These are phyloP conservation scores for Salticus scenicus DNA, from an alignment of 2,888 invertebrate species.

Conservation along the genomic window DNA sequence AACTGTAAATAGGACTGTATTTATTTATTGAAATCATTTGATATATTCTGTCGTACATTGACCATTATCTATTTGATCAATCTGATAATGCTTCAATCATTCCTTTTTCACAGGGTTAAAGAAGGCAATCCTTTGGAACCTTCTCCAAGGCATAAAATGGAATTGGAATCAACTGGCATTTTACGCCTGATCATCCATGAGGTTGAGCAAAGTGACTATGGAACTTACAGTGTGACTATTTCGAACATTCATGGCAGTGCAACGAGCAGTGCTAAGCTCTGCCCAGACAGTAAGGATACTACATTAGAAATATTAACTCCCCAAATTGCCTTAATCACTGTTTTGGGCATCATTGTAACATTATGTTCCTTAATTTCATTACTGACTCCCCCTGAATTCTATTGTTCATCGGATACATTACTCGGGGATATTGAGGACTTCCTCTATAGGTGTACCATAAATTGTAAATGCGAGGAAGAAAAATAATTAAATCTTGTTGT, in stretches of 20 bases:
- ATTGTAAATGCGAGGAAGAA: constrained; percentile 51
- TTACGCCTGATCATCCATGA: constrained; percentile 87
- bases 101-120: constrained; percentile 75
- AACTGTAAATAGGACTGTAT: no score
- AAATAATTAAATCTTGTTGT: neutral
- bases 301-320: constrained; percentile 52
- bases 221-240: constrained; percentile 87
- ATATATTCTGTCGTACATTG: no score
- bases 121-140: constrained; percentile 85
- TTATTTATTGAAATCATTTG: no score
- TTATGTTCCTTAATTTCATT: constrained; percentile 37
- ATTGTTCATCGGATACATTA: constrained; percentile 30
- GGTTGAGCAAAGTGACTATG: constrained; percentile 84
- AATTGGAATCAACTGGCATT: constrained; percentile 82
- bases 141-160: constrained; percentile 85
- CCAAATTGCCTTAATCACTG: constrained; percentile 4
- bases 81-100: no score
- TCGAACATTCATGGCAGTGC: constrained; percentile 86
- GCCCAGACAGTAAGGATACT: constrained; percentile 82
- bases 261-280: constrained; percentile 78
- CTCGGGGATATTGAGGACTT: constrained; percentile 54
- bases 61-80: no score
- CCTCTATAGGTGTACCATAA: constrained; percentile 50
- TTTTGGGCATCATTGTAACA: constrained; percentile 16
- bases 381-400: constrained; percentile 51